Conservation (phyloP, 2,113 vertebrate species). For the Salvelinus sp. region DNA sequence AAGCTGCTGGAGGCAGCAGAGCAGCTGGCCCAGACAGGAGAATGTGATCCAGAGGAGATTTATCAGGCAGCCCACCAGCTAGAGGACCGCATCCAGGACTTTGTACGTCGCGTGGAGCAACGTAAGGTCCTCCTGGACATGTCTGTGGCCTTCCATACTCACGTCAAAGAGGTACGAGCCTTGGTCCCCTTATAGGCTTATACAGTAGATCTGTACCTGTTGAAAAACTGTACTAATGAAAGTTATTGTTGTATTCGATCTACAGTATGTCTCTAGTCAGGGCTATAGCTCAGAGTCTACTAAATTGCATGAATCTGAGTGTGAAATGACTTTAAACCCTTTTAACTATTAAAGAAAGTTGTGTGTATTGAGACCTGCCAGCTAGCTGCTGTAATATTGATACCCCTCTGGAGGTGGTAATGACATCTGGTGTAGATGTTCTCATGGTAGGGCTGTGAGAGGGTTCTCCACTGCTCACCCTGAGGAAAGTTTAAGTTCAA, state of each 20-base stretch:
- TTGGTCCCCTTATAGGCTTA: not conserved
- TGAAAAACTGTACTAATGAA: too few species aligned
- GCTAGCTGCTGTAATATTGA: not conserved
- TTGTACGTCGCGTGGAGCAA: slow-evolving; percentile 96
- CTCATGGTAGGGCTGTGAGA: too few species aligned
- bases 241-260: too few species aligned
- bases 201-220: too few species aligned
- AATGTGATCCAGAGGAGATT: slow-evolving; percentile 97
- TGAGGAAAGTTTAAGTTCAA: not conserved
- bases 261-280: too few species aligned
- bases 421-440: not conserved
- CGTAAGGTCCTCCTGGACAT: slow-evolving; percentile 95
- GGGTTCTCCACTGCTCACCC: not conserved
- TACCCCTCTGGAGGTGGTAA: not conserved
- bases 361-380: not conserved
- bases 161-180: slow-evolving; percentile 90
- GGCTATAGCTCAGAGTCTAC: too few species aligned
- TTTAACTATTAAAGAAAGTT: too few species aligned
- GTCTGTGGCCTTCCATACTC: slow-evolving; percentile 97
- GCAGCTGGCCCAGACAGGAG: slow-evolving; percentile 95
- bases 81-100: slow-evolving; percentile 96
- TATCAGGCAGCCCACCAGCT: slow-evolving; percentile 97
- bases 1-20: slow-evolving; percentile 95
- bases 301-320: too few species aligned
- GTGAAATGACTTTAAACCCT: too few species aligned